Evolutionary conservation across 2,888 invertebrate genomes (phyloP).

Genomic region (Drosophila nr. perissopoda): DNA sequence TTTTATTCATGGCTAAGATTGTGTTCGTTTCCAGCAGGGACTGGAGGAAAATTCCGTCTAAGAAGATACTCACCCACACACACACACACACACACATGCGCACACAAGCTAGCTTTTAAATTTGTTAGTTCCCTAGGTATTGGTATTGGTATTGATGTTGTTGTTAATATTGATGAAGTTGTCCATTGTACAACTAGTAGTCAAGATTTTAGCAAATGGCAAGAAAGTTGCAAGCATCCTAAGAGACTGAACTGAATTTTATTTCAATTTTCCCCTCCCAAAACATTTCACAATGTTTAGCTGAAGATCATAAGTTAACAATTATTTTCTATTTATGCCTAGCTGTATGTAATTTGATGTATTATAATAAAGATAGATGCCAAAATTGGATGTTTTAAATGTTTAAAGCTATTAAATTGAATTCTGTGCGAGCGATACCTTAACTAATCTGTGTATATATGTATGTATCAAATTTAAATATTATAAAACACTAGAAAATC

Average conservation of each 20-base stretch:
- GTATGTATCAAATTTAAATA: slow-evolving; percentile 19
- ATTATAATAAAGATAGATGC: slow-evolving; percentile 8
- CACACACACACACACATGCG: neutral
- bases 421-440: slow-evolving; percentile 16
- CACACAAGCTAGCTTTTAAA: slow-evolving; percentile 19
- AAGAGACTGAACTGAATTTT: slow-evolving; percentile 78
- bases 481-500: slow-evolving; percentile 29
- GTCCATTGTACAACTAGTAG: slow-evolving; percentile 44
- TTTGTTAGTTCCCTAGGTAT: slow-evolving; percentile 41
- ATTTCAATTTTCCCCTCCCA: slow-evolving; percentile 34
- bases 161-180: slow-evolving; percentile 38
- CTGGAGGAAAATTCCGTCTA: slow-evolving; percentile 85
- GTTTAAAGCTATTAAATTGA: slow-evolving; percentile 13
- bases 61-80: neutral
- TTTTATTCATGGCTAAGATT: slow-evolving; percentile 10
- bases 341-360: slow-evolving; percentile 21
- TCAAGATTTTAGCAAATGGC: slow-evolving; percentile 61
- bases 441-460: slow-evolving; percentile 30
- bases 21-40: slow-evolving; percentile 75
- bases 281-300: slow-evolving; percentile 23
- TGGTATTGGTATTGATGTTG: slow-evolving; percentile 13
- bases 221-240: slow-evolving; percentile 66
- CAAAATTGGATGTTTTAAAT: slow-evolving; percentile 61
- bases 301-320: slow-evolving; percentile 35
- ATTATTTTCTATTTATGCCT: slow-evolving; percentile 16